phyloP scores from a whole-genome alignment of 2,797 vertebrate genomes.

The Lepilemur septentrionalis region DNA sequence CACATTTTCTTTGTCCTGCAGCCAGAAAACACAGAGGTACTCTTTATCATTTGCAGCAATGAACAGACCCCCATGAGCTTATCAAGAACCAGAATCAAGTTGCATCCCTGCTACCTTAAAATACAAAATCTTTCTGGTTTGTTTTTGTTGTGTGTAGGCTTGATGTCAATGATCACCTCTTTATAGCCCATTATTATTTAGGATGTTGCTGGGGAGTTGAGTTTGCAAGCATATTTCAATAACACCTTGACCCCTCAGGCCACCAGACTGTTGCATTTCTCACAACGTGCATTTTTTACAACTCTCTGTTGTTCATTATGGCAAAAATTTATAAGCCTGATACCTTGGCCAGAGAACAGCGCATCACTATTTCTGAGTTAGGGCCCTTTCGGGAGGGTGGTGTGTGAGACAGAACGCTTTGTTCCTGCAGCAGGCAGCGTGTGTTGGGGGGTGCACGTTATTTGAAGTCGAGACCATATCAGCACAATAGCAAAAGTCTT shows the following conservation, averaged over 20 bases:
- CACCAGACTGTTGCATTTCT: slow-evolving; percentile 54
- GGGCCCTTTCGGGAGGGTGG: slow-evolving; percentile 46
- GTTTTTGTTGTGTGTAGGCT: slow-evolving; percentile 51
- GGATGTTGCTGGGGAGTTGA: slow-evolving; percentile 28
- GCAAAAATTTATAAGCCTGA: slow-evolving; percentile 52
- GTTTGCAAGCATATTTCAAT: slow-evolving; percentile 56
- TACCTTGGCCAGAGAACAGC: background rate
- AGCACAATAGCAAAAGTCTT: background rate
- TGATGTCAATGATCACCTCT: slow-evolving; percentile 54
- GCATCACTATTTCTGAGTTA: slow-evolving; percentile 42
- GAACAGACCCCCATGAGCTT: background rate
- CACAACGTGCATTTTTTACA: slow-evolving; percentile 53
- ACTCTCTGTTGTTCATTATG: slow-evolving; percentile 62
- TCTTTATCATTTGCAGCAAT: background rate
- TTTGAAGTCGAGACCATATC: background rate
- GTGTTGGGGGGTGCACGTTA: background rate
- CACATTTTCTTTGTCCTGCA: background rate
- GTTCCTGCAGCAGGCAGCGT: background rate
- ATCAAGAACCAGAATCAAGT: background rate
- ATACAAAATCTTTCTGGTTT: background rate
- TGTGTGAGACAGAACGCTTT: background rate
- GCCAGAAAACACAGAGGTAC: background rate
- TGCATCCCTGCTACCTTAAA: slow-evolving; percentile 1
- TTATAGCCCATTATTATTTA: slow-evolving; percentile 57
- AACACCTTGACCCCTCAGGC: slow-evolving; percentile 37